Conservation (phyloP, 1,140 invertebrate species). For the Drosophila orena region DNA sequence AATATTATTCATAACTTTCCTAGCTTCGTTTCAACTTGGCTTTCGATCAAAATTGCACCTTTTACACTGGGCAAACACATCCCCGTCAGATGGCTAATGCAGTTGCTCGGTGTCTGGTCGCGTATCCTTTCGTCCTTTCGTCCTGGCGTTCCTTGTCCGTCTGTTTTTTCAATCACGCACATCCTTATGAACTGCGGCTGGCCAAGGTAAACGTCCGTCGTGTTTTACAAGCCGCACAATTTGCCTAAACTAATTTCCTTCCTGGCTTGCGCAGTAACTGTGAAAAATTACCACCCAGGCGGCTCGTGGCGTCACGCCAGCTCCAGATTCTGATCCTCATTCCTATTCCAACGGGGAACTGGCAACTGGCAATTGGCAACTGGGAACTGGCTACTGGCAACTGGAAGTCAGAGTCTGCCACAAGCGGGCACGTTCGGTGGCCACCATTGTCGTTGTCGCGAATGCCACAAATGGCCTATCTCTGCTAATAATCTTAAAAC, state of each 20-base stretch:
- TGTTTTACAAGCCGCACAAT: constrained; percentile 79
- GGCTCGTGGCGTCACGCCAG: constrained; percentile 46
- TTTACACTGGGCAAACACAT: constrained; percentile 38
- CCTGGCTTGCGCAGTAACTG: constrained; percentile 45
- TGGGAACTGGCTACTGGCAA: not conserved
- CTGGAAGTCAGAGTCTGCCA: constrained; percentile 20
- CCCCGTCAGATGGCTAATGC: constrained; percentile 15
- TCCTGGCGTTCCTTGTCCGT: constrained; percentile 18
- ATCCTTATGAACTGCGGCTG: constrained; percentile 62
- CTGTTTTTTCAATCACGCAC: constrained; percentile 73
- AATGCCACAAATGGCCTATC: constrained; percentile 76
- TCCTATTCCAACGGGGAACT: not conserved
- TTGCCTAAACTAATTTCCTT: constrained; percentile 83
- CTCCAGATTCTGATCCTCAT: constrained; percentile 11
- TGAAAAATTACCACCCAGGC: constrained; percentile 70
- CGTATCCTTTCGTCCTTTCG: not conserved
- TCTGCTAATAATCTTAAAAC: constrained; percentile 81
- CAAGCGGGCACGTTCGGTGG: constrained; percentile 42
- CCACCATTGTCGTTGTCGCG: constrained; percentile 57
- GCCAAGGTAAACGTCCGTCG: constrained; percentile 68
- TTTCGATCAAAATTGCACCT: constrained; percentile 63
- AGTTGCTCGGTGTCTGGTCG: constrained; percentile 11
- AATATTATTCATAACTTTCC: constrained; percentile 7
- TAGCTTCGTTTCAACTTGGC: constrained; percentile 23
- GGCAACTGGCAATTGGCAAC: not conserved